Conservation (phyloP, 1,140 invertebrate species). For the Papilio polytes region DNA sequence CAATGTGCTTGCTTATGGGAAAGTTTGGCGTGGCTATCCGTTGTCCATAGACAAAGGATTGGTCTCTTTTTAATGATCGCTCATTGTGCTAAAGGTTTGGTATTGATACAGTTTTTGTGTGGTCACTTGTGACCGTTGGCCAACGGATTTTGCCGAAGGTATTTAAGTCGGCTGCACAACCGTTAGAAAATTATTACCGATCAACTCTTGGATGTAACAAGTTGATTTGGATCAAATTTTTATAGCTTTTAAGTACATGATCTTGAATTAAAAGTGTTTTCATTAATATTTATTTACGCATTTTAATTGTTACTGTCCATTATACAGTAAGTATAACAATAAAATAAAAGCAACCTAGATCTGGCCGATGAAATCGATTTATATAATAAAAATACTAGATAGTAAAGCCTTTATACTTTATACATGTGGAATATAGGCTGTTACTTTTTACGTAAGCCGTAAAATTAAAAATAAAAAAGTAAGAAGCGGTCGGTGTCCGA, state of each 20-base stretch:
- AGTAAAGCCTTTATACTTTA: background rate
- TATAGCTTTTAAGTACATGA: background rate
- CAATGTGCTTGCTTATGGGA: constrained; percentile 72
- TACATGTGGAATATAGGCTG: background rate
- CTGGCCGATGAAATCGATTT: background rate
- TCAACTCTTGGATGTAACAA: background rate
- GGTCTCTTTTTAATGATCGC: constrained; percentile 82
- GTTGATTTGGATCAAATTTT: background rate
- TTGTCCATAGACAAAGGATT: constrained; percentile 74
- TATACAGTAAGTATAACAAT: background rate
- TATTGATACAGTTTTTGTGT: constrained; percentile 72
- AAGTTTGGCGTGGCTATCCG: constrained; percentile 56
- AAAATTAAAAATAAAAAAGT: constrained; percentile 35
- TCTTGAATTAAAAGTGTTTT: too few relatives aligned
- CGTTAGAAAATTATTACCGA: constrained; percentile 47
- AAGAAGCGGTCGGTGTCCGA: constrained; percentile 10
- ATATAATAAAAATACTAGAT: background rate
- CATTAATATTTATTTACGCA: background rate
- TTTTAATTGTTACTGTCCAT: background rate
- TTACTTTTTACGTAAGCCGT: constrained; percentile 7
- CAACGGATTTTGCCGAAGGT: constrained; percentile 76
- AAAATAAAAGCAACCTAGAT: background rate
- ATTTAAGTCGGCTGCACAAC: constrained; percentile 64
- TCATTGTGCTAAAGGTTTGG: constrained; percentile 67
- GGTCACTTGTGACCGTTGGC: constrained; percentile 75